Conservation (phyloP, 2,888 invertebrate species). For the Luperina testacea region DNA sequence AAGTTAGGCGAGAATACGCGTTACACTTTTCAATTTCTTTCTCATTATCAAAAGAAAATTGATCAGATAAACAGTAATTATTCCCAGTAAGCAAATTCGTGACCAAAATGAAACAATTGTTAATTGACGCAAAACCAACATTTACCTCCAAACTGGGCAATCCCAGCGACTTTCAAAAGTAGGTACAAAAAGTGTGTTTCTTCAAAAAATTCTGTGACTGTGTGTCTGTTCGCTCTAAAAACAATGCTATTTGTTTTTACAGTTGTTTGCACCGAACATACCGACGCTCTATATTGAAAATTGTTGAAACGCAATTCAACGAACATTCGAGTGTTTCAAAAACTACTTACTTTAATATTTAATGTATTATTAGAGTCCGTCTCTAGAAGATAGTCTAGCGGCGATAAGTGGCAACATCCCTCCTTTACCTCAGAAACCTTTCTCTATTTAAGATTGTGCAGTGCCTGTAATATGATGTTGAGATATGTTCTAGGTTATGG, state of each 20-base stretch:
- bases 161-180: slow-evolving; percentile 5
- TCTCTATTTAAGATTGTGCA: background rate
- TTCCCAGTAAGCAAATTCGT: slow-evolving; percentile 8
- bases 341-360: slow-evolving; percentile 15
- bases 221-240: slow-evolving; percentile 24
- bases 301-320: slow-evolving; percentile 18
- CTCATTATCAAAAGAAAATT: background rate
- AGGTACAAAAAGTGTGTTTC: no score
- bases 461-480: background rate
- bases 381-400: background rate
- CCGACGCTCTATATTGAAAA: slow-evolving; percentile 35
- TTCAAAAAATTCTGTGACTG: slow-evolving; percentile 18
- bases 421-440: background rate
- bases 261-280: slow-evolving; percentile 41
- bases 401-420: background rate
- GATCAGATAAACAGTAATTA: background rate
- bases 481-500: no score
- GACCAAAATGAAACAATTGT: background rate
- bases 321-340: background rate
- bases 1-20: background rate
- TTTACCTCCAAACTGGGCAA: slow-evolving; percentile 12
- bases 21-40: background rate
- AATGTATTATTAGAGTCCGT: background rate
- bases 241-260: slow-evolving; percentile 55
- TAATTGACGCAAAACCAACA: slow-evolving; percentile 7